These are phyloP conservation scores for Dolichoris vasculosae DNA, from an alignment of 1,140 invertebrate species.

Conservation along the genomic window DNA sequence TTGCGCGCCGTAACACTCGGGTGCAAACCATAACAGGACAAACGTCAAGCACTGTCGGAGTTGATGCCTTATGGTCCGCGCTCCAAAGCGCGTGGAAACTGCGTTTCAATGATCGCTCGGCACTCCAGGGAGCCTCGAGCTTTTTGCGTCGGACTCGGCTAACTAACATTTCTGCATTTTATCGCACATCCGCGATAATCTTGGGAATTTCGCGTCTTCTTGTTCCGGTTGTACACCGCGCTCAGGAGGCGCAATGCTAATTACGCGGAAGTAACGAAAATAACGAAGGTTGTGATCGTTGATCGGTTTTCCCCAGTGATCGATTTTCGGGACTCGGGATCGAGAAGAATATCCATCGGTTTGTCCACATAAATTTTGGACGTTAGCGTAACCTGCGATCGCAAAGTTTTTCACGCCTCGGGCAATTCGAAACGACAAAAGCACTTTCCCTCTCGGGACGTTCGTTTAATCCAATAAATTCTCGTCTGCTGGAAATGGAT, in stretches of 20 bases:
- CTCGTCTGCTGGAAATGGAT: too few species aligned
- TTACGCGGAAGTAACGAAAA: background rate
- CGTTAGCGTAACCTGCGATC: too few species aligned
- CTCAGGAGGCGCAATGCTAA: background rate
- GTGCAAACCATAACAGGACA: slow-evolving; percentile 33
- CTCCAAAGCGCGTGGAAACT: background rate
- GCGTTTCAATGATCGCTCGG: background rate
- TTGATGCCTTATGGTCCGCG: background rate
- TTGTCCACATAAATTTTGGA: too few species aligned
- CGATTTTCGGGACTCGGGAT: too few species aligned
- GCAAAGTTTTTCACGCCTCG: too few species aligned
- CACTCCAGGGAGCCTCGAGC: background rate
- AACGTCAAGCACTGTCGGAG: background rate
- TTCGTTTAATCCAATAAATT: background rate
- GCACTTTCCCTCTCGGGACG: background rate
- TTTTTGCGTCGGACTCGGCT: background rate
- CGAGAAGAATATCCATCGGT: too few species aligned
- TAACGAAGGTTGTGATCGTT: background rate
- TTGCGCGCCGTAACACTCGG: slow-evolving; percentile 32
- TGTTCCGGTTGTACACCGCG: background rate
- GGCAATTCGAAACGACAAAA: background rate
- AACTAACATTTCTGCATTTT: background rate
- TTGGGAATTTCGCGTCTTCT: background rate
- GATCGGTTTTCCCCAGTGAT: too few species aligned
- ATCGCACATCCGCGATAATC: background rate